Evolutionary conservation across 2,888 invertebrate species (phyloP).

Genomic region (Spilosoma lubricipeda): DNA sequence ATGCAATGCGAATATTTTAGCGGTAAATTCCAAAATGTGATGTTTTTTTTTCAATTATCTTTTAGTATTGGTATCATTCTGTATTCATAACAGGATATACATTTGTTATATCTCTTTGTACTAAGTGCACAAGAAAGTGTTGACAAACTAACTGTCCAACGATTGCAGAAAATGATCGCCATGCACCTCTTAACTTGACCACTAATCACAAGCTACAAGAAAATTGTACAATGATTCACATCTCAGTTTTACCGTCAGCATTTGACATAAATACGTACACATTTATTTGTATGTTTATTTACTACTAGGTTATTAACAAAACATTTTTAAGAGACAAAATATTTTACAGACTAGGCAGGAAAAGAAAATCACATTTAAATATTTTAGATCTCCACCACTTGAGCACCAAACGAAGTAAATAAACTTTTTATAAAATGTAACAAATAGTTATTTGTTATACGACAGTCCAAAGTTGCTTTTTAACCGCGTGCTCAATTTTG

Average conservation of each 20-base stretch:
- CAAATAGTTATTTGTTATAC: too few species aligned
- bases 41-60: not conserved
- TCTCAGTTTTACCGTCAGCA: not conserved
- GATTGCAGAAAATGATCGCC: constrained; percentile 8
- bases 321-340: not conserved
- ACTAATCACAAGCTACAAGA: constrained; percentile 1
- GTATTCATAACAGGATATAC: too few species aligned
- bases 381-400: not conserved
- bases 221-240: constrained; percentile 41
- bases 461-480: too few species aligned
- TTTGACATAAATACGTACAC: not conserved
- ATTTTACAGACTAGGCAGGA: not conserved
- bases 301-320: too few species aligned
- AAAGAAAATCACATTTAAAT: not conserved
- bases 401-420: not conserved
- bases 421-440: not conserved
- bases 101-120: not conserved
- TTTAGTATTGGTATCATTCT: too few species aligned
- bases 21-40: not conserved
- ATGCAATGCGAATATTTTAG: not conserved
- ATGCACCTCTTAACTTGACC: not conserved
- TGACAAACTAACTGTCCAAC: constrained; percentile 1
- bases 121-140: not conserved
- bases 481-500: too few species aligned
- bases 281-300: not conserved